A percentile compares a stretch with the other conserved stretches of the same genome.
Conservation (phyloP, 2,797 vertebrate species). For the Delichon dasypus region DNA sequence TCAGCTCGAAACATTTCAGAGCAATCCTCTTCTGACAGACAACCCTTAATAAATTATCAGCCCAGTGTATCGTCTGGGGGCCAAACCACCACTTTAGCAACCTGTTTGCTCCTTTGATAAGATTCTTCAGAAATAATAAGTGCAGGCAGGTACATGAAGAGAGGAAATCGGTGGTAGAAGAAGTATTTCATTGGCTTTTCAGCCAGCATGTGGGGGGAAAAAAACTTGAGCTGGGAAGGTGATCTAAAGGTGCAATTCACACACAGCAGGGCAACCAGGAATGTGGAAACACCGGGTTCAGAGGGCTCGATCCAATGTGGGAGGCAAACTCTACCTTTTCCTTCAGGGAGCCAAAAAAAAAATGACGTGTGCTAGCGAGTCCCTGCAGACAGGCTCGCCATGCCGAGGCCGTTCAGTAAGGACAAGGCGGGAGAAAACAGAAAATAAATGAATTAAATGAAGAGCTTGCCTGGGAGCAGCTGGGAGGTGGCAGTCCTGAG, state of each 20-base stretch:
- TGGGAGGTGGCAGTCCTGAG: constrained; percentile 72
- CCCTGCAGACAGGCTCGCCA: neutral
- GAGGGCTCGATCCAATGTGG: neutral
- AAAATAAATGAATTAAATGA: neutral
- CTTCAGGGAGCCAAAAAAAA: neutral
- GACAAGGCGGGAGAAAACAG: fast-evolving
- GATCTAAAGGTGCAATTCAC: constrained; percentile 18
- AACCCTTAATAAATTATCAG: neutral
- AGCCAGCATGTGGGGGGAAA: neutral
- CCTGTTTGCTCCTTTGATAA: neutral
- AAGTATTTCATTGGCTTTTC: constrained; percentile 38
- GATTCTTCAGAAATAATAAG: neutral
- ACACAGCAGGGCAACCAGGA: neutral
- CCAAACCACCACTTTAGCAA: neutral
- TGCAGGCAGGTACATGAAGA: neutral
- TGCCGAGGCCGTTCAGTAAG: neutral
- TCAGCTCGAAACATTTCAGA: neutral
- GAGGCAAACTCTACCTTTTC: neutral
- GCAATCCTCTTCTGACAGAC: neutral
- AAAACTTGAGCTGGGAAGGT: neutral
- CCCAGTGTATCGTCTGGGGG: neutral
- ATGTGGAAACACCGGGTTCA: neutral
- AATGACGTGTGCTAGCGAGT: neutral
- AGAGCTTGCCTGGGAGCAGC: neutral
- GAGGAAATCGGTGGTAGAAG: neutral